Evolutionary conservation across 2,113 vertebrate species (phyloP).

Genomic region (Willisornis vidua): DNA sequence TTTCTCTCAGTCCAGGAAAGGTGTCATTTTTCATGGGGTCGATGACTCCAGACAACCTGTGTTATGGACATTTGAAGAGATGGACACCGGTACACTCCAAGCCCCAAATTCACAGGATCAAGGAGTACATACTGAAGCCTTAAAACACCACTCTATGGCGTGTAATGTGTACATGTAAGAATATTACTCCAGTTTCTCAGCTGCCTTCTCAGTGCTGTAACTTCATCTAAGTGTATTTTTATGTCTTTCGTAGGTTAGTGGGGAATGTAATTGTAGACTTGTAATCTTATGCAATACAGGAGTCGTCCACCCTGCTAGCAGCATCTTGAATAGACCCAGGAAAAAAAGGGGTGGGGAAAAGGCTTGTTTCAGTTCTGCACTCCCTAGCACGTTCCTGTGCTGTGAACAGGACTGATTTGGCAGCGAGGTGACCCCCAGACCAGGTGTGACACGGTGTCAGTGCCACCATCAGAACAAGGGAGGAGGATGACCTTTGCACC

Average conservation of each 20-base stretch:
- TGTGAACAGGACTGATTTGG: neutral
- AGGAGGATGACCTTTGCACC: neutral
- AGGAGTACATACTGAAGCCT: neutral
- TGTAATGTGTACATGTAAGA: too few relatives aligned
- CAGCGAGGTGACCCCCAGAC: neutral
- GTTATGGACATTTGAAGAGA: neutral
- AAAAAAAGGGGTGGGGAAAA: too few relatives aligned
- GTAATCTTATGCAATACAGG: too few relatives aligned
- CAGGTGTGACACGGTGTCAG: accelerated
- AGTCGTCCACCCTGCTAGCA: too few relatives aligned
- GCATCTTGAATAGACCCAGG: too few relatives aligned
- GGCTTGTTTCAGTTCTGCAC: too few relatives aligned
- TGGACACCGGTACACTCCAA: neutral
- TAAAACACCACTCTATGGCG: neutral
- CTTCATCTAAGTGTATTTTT: too few relatives aligned
- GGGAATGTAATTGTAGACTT: too few relatives aligned
- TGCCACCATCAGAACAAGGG: neutral
- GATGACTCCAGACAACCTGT: neutral
- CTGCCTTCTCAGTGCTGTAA: too few relatives aligned
- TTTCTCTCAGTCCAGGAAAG: neutral
- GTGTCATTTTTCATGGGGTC: neutral
- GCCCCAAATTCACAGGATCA: neutral
- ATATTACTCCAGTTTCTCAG: too few relatives aligned
- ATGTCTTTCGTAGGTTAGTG: too few relatives aligned
- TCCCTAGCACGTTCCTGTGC: neutral